These are phyloP conservation scores for Myotis findleyi DNA, from an alignment of 2,797 vertebrate genomes.

Conservation along the genomic window DNA sequence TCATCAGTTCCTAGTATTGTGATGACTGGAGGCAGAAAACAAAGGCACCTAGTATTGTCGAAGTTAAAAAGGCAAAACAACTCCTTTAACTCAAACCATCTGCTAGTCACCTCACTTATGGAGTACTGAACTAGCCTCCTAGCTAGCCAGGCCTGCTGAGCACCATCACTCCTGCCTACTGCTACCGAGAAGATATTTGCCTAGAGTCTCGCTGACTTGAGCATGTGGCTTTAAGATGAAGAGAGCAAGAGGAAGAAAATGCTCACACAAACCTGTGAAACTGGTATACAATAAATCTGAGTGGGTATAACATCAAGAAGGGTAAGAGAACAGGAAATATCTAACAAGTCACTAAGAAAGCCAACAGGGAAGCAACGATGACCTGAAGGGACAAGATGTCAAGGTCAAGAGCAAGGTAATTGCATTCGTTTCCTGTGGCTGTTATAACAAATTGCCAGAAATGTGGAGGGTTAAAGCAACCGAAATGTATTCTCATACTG, in stretches of 20 bases:
- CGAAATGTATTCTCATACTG: neutral
- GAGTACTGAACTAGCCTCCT: neutral
- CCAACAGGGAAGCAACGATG: neutral
- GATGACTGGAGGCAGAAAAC: too few species aligned
- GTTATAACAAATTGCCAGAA: neutral
- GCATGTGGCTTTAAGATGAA: neutral
- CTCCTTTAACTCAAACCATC: neutral
- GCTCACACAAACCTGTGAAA: neutral
- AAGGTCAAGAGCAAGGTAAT: neutral
- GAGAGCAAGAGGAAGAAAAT: neutral
- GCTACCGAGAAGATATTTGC: neutral
- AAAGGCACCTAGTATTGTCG: neutral
- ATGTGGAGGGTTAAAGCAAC: neutral
- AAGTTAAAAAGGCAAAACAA: neutral
- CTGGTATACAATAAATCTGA: neutral
- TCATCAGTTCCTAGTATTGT: neutral
- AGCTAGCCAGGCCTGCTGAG: neutral
- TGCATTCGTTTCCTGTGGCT: neutral
- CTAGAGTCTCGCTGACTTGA: neutral
- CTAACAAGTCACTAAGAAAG: neutral
- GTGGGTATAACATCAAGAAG: neutral
- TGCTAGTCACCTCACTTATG: fast-evolving
- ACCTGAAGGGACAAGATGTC: neutral
- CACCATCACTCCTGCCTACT: neutral
- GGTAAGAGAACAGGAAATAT: neutral